These are phyloP conservation scores for Squalus acanthias DNA, from an alignment of 2,797 vertebrate species.

Conservation along the genomic window DNA sequence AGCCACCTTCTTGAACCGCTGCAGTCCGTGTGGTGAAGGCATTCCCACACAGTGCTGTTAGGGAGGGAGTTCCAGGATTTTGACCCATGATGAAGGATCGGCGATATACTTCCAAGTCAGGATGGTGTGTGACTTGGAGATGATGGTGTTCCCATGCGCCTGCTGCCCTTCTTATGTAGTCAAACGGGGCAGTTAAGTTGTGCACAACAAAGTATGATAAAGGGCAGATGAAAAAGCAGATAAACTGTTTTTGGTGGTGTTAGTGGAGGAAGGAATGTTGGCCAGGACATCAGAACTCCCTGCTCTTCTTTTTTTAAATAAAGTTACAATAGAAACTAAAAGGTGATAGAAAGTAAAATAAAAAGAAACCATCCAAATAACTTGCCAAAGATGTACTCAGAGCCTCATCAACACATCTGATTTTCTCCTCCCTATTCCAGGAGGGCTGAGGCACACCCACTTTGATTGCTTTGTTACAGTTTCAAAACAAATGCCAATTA, in stretches of 20 bases:
- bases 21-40: no score
- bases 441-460: neutral
- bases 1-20: no score
- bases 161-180: neutral
- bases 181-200: neutral
- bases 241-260: neutral
- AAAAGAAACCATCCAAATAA: neutral
- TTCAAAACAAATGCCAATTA: neutral
- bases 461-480: neutral
- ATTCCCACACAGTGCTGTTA: no score
- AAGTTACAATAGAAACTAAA: neutral
- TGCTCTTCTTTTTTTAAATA: neutral
- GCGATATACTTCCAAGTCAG: no score
- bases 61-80: no score
- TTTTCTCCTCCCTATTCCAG: neutral
- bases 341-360: neutral
- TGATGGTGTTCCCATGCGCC: no score
- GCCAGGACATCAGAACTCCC: neutral
- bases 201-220: neutral
- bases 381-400: neutral
- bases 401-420: neutral
- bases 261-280: neutral
- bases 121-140: no score
- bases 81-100: no score
- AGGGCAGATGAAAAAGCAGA: neutral